A percentile compares a stretch with the other conserved stretches of the same genome.
Conservation (phyloP, 2,888 invertebrate species). For the Coenonympha glycerion region DNA sequence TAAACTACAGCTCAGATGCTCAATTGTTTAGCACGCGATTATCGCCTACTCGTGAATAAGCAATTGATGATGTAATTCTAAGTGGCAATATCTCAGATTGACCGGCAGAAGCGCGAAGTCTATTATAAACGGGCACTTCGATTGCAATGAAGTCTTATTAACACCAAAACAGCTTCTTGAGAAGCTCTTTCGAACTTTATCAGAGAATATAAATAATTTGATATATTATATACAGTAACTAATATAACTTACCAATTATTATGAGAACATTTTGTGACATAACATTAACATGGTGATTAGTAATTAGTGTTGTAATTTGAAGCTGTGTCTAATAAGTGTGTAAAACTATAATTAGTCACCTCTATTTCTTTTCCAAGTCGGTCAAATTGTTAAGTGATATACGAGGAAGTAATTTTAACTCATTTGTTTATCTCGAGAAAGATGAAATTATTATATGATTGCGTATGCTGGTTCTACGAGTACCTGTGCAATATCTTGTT, state of each 20-base stretch:
- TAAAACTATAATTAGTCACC: background rate
- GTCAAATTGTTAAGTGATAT: background rate
- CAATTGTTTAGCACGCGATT: background rate
- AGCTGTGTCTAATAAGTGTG: no score
- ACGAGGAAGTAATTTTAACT: background rate
- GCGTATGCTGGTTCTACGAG: background rate
- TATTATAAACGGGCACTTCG: background rate
- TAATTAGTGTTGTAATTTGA: no score
- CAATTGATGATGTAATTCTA: conserved; percentile 1
- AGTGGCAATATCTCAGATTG: background rate
- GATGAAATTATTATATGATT: background rate
- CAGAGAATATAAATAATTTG: no score
- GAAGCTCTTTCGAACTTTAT: background rate
- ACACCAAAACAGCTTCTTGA: background rate
- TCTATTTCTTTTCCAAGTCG: background rate
- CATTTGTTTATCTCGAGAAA: background rate
- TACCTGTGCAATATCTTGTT: background rate
- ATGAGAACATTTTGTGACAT: background rate
- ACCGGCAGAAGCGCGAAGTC: background rate
- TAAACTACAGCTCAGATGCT: no score
- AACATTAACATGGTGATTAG: no score
- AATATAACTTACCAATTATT: background rate
- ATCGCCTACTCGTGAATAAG: background rate
- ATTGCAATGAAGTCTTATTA: background rate
- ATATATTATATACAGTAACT: no score